Conservation (phyloP, 2,888 invertebrate species). For the Coenonympha glycerion region DNA sequence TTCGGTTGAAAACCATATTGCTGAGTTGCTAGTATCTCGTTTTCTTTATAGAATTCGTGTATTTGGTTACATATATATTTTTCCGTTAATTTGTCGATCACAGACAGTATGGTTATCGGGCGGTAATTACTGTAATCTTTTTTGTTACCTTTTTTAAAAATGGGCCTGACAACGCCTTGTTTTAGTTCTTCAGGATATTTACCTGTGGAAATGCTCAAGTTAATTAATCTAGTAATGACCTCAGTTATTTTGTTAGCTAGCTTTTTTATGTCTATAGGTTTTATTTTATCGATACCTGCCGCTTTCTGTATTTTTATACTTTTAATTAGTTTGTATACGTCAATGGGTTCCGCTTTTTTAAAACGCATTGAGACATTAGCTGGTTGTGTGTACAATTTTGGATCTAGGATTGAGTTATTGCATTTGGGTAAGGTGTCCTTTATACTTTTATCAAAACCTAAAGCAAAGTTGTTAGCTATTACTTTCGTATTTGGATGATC, state of each 20-base stretch:
- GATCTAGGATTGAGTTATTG: too few species aligned
- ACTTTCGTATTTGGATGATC: too few species aligned
- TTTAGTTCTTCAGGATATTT: constrained; percentile 22
- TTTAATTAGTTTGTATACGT: neutral
- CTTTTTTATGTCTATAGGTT: neutral
- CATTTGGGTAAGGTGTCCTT: too few species aligned
- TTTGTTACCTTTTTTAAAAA: constrained; percentile 11
- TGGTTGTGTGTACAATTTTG: too few species aligned
- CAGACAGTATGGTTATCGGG: constrained; percentile 11
- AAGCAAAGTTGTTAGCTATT: too few species aligned
- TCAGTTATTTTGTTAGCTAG: neutral
- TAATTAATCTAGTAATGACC: neutral
- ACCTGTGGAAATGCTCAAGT: neutral
- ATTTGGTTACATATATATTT: constrained; percentile 4
- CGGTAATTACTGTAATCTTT: constrained; percentile 9
- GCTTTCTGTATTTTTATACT: neutral
- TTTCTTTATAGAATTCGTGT: constrained; percentile 5
- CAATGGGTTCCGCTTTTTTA: too few species aligned
- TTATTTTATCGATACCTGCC: neutral
- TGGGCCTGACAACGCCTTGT: constrained; percentile 25
- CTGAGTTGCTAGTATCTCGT: neutral
- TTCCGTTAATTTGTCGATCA: constrained; percentile 7
- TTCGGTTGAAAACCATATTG: neutral
- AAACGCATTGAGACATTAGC: too few species aligned
- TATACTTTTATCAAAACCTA: too few species aligned